phyloP scores from a whole-genome alignment of 2,113 vertebrate genomes.

The Lates calcarifer region DNA sequence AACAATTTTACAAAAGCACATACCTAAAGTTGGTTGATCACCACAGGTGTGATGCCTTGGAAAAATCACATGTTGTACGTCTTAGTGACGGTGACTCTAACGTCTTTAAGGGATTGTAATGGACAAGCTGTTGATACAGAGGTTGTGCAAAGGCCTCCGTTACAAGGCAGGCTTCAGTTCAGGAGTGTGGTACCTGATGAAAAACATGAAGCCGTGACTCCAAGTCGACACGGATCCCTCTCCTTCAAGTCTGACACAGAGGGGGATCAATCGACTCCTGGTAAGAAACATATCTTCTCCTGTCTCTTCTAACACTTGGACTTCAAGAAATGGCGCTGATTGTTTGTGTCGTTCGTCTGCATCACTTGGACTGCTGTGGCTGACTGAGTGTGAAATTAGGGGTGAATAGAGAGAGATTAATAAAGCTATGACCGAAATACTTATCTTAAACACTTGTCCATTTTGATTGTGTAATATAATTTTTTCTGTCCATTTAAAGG shows the following conservation, averaged over 20 bases:
- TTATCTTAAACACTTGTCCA: no score
- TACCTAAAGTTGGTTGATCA: neutral
- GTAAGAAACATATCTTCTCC: slow-evolving; percentile 6
- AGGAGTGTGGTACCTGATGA: neutral
- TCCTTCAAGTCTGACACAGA: neutral
- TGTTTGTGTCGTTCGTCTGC: no score
- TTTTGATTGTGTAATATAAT: no score
- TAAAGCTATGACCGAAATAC: no score
- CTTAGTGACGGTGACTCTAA: neutral
- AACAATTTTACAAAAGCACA: neutral
- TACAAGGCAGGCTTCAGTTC: neutral
- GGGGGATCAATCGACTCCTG: neutral
- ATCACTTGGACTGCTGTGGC: no score
- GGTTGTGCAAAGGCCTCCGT: neutral
- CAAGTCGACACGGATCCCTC: slow-evolving; percentile 22
- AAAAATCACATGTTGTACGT: neutral
- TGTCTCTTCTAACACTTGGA: neutral
- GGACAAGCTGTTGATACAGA: neutral
- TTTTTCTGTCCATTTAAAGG: no score
- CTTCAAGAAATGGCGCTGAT: neutral
- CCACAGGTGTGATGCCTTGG: slow-evolving; percentile 9
- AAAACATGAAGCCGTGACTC: neutral
- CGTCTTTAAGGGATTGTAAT: neutral
- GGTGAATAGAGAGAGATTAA: no score
- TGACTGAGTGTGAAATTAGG: no score